Percentiles rank a stretch among this genome's conserved stretches.
phyloP scores from a whole-genome alignment of 2,113 vertebrate genomes.

The Caloenas nicobarica region DNA sequence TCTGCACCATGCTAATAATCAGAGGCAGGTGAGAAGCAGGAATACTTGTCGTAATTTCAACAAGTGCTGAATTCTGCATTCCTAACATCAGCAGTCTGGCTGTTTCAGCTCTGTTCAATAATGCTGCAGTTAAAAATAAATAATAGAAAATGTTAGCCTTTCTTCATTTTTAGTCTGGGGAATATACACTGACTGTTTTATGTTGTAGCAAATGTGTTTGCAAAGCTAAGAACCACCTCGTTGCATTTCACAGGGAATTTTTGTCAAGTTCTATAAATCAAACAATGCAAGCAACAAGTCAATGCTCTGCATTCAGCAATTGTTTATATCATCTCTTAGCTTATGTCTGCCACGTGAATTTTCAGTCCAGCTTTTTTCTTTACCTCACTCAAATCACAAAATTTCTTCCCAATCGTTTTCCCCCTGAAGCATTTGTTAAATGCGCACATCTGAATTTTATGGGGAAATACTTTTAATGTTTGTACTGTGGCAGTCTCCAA shows the following conservation, averaged over 20 bases:
- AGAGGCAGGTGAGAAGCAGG: background rate
- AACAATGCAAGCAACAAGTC: background rate
- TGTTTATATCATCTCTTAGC: background rate
- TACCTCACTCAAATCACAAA: background rate
- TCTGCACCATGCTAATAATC: background rate
- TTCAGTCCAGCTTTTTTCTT: background rate
- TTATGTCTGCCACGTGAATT: background rate
- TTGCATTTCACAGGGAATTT: conserved; percentile 9
- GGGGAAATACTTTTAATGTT: background rate
- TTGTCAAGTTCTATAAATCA: conserved; percentile 41
- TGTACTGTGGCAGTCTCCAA: background rate
- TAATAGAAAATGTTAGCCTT: background rate
- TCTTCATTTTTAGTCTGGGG: background rate
- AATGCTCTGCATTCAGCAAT: background rate
- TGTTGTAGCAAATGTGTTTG: background rate
- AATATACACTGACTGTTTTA: background rate
- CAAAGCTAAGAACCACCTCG: background rate
- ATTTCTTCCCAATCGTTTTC: background rate
- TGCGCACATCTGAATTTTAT: background rate
- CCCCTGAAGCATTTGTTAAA: background rate
- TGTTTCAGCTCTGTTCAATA: background rate
- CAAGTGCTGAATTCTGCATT: background rate
- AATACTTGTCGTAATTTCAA: background rate
- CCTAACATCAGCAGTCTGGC: background rate
- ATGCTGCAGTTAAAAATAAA: background rate